These are phyloP conservation scores for Fregata magnificens DNA, from an alignment of 2,113 vertebrate species.

Conservation along the genomic window DNA sequence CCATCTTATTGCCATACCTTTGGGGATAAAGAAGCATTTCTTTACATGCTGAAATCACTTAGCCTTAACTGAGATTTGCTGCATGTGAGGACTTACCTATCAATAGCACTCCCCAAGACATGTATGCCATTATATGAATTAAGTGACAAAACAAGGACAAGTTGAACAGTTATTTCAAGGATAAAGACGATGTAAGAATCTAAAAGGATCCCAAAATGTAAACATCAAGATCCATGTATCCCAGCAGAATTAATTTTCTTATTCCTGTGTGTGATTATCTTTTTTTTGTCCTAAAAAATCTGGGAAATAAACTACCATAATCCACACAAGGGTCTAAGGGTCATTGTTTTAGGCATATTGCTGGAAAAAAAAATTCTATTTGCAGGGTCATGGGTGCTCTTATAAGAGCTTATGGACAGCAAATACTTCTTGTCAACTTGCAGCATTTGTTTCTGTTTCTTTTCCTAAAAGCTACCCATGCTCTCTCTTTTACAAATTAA, in stretches of 20 bases:
- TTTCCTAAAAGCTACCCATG: slow-evolving; percentile 51
- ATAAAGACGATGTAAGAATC: neutral
- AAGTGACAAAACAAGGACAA: neutral
- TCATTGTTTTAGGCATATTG: neutral
- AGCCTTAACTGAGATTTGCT: neutral
- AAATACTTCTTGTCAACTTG: slow-evolving; percentile 71
- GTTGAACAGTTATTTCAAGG: neutral
- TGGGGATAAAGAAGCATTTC: neutral
- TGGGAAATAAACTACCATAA: neutral
- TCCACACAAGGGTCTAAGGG: neutral
- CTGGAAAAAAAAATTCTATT: neutral
- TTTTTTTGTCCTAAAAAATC: neutral
- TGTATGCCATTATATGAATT: neutral
- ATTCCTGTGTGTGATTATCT: neutral
- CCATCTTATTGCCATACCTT: neutral
- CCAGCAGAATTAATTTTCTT: neutral
- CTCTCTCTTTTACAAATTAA: slow-evolving; percentile 66
- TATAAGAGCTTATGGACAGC: slow-evolving; percentile 10
- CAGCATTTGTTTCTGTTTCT: slow-evolving; percentile 62
- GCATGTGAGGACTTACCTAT: neutral
- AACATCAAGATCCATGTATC: neutral
- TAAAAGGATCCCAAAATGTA: neutral
- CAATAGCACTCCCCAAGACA: neutral
- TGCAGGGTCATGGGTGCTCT: neutral
- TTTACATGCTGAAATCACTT: neutral